Conservation (phyloP, 2,888 invertebrate species). For the Tanaodytes sp. region DNA sequence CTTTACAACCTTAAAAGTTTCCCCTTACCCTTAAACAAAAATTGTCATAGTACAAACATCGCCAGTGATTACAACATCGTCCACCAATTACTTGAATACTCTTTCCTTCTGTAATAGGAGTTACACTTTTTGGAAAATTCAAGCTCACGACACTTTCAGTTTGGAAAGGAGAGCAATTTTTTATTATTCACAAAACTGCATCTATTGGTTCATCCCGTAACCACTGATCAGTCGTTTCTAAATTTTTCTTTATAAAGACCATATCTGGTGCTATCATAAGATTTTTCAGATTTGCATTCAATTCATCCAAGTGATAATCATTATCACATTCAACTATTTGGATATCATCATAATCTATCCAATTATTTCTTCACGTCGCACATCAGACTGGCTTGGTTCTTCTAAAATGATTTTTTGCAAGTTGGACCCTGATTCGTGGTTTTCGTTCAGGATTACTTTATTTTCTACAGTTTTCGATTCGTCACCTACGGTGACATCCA, state of each 20-base stretch:
- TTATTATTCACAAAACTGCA: slow-evolving; percentile 6
- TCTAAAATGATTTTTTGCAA: too few relatives aligned
- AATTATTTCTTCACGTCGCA: too few relatives aligned
- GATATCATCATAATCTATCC: too few relatives aligned
- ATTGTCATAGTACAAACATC: slow-evolving; percentile 43
- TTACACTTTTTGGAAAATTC: background rate
- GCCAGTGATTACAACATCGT: slow-evolving; percentile 38
- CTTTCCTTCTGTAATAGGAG: background rate
- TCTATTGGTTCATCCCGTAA: background rate
- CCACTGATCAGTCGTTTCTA: background rate
- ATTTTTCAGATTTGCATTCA: background rate
- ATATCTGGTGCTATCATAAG: background rate
- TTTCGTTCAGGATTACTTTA: too few relatives aligned
- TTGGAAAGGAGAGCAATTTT: background rate
- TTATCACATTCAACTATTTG: too few relatives aligned
- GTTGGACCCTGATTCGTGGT: too few relatives aligned
- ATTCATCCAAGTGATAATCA: too few relatives aligned
- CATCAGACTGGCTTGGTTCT: too few relatives aligned
- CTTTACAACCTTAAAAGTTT: too few relatives aligned
- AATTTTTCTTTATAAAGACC: background rate
- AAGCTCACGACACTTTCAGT: background rate
- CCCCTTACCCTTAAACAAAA: too few relatives aligned
- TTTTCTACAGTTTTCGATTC: too few relatives aligned
- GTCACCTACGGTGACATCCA: too few relatives aligned
- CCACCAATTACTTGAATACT: slow-evolving; percentile 46